Conservation (phyloP, 2,888 invertebrate genomes). For the Euphydryas editha region DNA sequence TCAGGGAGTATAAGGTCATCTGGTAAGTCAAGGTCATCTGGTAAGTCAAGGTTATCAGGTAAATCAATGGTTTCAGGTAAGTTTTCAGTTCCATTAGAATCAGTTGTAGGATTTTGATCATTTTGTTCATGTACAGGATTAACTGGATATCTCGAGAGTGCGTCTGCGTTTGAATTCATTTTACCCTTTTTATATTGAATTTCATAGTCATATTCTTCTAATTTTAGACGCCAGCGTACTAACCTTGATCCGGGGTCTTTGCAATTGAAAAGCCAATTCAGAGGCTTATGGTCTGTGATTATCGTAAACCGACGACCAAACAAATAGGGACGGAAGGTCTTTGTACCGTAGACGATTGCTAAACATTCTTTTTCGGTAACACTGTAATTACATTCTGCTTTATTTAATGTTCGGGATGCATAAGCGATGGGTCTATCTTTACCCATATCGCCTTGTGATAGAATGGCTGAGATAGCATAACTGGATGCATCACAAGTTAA, state of each 20-base stretch:
- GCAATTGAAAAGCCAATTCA: constrained; percentile 9
- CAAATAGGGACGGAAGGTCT: constrained; percentile 45
- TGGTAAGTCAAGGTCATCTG: too few relatives aligned
- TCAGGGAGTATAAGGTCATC: constrained; percentile 40
- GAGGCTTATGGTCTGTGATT: constrained; percentile 7
- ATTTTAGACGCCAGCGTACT: background rate
- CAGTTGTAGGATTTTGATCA: too few relatives aligned
- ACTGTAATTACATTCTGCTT: background rate
- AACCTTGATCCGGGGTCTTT: constrained; percentile 14
- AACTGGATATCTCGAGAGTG: background rate
- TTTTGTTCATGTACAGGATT: too few relatives aligned
- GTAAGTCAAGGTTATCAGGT: constrained; percentile 5
- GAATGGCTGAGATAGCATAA: too few relatives aligned
- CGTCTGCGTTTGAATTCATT: background rate
- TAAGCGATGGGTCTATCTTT: too few relatives aligned
- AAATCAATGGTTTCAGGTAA: background rate
- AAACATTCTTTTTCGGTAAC: constrained; percentile 8
- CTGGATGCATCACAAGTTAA: too few relatives aligned
- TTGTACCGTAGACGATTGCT: constrained; percentile 4
- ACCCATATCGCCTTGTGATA: too few relatives aligned
- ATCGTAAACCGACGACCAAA: constrained; percentile 6
- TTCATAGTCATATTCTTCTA: background rate
- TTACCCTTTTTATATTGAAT: background rate
- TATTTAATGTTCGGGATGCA: too few relatives aligned
- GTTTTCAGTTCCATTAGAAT: constrained; percentile 28